Evolutionary conservation across 2,113 vertebrate genomes (phyloP), one percentile per base, ranked within the genome.

Genomic region (Thunnus thynnus): DNA sequence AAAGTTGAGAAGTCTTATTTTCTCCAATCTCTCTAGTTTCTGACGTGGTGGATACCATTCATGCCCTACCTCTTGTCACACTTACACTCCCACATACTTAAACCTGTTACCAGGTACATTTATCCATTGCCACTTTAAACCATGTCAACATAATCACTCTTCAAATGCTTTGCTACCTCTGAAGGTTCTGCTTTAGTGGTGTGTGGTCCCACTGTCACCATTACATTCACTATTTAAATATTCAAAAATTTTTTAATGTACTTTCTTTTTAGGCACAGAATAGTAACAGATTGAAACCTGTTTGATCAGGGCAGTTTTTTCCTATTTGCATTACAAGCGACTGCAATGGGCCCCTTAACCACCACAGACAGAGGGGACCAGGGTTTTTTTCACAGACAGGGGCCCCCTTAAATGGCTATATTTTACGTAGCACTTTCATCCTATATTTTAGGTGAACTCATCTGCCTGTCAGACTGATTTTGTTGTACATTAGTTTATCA

Each of bases 151-250:
- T 41, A 27, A 55, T 14, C 36, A 46, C 22, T 57, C 48, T 56
- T 75, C 14, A 63, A 56, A 70, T 61, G 30, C 61, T n/a, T 51
- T 57, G 16, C 25, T 66, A 47, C 61, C 27, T 30, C 54, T 67
- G 52, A 51, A 60, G 20, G 25, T 66, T 66, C 61, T 52, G 27
- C 41, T 48, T 65, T n/a, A 18, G 44, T 50, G 67, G 18, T 17
- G 52, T 54, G 41, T 72, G 48, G 17, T 22, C n/a, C 2, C 3
- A 22, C 46, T 63, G 30, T 51, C 22, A 22, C 5, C 16, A 27
- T 10, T 47, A n/a, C 13, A 41, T 41, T 41, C 7, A 41, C 36
- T 8, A 9, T 41, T 41, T 25, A 3, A 32, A 51, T 67, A 30
- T 30, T 41, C 6, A 12, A 18, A n/a, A 12, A 2, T 55, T 22